These are phyloP conservation scores for Zygogramma bicolorata DNA, from an alignment of 2,888 invertebrate species.

Conservation along the genomic window DNA sequence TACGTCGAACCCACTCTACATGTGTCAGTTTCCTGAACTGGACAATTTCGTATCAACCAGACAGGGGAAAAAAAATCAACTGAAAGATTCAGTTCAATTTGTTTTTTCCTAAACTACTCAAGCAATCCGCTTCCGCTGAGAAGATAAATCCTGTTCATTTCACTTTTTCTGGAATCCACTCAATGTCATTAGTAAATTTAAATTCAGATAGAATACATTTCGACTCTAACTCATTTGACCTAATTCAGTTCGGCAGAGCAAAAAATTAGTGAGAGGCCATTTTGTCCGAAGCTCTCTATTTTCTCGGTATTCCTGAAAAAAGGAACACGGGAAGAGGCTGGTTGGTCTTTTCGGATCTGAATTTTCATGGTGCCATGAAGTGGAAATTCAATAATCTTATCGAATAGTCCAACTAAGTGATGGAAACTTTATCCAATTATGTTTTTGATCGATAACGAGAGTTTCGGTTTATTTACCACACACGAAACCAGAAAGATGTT, in stretches of 20 bases:
- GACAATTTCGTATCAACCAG: too few relatives aligned
- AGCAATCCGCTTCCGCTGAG: too few relatives aligned
- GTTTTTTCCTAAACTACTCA: too few relatives aligned
- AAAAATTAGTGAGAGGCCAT: constrained; percentile 6
- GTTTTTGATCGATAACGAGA: constrained; percentile 29
- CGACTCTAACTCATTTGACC: constrained; percentile 4
- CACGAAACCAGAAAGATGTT: constrained; percentile 26
- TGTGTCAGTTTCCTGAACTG: too few relatives aligned
- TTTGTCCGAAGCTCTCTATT: constrained; percentile 8
- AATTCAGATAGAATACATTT: neutral
- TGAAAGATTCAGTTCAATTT: too few relatives aligned
- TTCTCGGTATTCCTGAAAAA: constrained; percentile 18
- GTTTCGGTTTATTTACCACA: neutral
- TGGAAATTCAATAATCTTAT: constrained; percentile 36
- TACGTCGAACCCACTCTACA: too few relatives aligned
- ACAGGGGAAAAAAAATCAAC: too few relatives aligned
- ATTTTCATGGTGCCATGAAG: constrained; percentile 39
- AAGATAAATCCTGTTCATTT: neutral
- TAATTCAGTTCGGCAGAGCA: neutral
- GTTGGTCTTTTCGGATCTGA: constrained; percentile 10
- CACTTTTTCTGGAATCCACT: neutral
- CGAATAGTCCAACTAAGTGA: constrained; percentile 7
- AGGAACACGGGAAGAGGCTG: constrained; percentile 18
- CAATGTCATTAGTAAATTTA: neutral
- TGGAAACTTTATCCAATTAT: constrained; percentile 36